These are phyloP conservation scores for Xestia xanthographa DNA, from an alignment of 2,888 invertebrate species.

Conservation along the genomic window DNA sequence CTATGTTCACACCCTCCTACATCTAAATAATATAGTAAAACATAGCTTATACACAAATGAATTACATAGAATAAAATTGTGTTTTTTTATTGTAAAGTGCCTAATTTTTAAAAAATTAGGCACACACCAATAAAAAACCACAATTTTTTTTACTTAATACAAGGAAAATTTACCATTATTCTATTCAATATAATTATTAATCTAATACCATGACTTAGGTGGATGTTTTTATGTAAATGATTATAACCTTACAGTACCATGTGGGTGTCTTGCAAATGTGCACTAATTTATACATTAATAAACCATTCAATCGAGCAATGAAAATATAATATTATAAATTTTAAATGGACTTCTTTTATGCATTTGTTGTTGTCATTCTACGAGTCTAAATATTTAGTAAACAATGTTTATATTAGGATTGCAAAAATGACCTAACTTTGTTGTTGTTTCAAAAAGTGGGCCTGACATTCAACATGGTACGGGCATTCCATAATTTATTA, in stretches of 20 bases:
- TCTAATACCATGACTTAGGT: background rate
- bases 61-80: background rate
- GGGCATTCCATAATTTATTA: conserved; percentile 38
- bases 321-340: background rate
- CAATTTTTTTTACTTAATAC: background rate
- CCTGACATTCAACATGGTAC: conserved; percentile 42
- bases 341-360: no score
- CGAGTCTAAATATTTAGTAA: background rate
- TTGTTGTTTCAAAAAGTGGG: conserved; percentile 42
- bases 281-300: background rate
- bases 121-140: no score
- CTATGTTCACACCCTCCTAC: background rate
- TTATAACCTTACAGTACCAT: conserved; percentile 38
- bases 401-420: background rate
- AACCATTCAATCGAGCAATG: background rate
- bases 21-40: background rate
- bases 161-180: background rate
- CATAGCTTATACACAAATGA: background rate
- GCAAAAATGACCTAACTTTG: conserved; percentile 10
- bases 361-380: background rate
- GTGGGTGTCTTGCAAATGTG: conserved; percentile 18
- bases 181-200: background rate
- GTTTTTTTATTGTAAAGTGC: background rate
- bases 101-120: background rate
- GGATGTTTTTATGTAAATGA: conserved; percentile 9